Evolutionary conservation across 2,113 vertebrate species (phyloP), one percentile per base, ranked within the genome.

Genomic region (Apodemus speciosus): DNA sequence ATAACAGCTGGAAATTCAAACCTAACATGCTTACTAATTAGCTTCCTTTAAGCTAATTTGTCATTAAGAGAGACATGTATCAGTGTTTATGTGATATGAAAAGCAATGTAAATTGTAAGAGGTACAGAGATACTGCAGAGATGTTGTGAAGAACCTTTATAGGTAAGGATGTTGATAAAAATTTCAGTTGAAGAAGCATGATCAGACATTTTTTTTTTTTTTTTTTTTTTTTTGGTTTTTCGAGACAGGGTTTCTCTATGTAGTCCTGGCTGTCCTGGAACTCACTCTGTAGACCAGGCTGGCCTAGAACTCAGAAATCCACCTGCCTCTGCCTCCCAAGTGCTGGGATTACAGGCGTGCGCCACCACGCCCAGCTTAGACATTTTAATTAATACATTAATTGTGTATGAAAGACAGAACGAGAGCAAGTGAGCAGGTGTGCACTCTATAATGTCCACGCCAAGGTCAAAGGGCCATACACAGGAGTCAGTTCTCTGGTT

Each of bases 101-200:
- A 76, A 80, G 69, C 72, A 69, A 75, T 23, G 5, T 46, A 18
- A 88, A 38, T 56, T 64, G 68, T 75, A 35, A 58, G 80, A 64
- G 15, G 14, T 85, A 27, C 14, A 23, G 10, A 72, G 14, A 43
- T 53, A 87, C 51, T 16, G 81, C 10, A 73, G 15, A 51, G 23
- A 43, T 88, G 68, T 89, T 40, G 56, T 21, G 27, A 89, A 15
- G 13, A 68, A 73, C 51, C 80, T 43, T 32, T 38, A 66, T 93
- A 53, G 15, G 11, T 10, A 90, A 13, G 0, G 10, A 38, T 64
- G 76, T 38, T 35, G 6, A 62, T 64, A 46, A 23, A 95, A 92
- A 72, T 62, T 92, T 94, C 38, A 92, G 8, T 51, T 77, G 69
- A 75, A 79, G 21, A 56, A 91, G 30, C 35, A 81, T 35, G 94